Evolutionary conservation across 2,888 invertebrate genomes (phyloP).

Genomic region (Theretra japonica): DNA sequence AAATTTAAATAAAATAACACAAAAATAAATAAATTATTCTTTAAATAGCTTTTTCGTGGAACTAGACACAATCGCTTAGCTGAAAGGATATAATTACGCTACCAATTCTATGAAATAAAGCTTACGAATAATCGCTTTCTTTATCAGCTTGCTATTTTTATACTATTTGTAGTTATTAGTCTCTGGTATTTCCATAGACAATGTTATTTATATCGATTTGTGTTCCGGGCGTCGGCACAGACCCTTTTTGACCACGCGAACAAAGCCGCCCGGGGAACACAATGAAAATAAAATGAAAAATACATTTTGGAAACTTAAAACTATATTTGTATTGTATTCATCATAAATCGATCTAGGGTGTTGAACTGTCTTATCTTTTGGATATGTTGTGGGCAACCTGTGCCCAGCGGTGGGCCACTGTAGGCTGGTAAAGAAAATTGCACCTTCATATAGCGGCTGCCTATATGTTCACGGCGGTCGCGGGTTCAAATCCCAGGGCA

Average conservation of each 20-base stretch:
- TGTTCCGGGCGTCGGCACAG: constrained; percentile 12
- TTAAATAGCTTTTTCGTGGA: not conserved
- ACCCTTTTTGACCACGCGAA: constrained; percentile 24
- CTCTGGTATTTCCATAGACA: not conserved
- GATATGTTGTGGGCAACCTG: too few species aligned
- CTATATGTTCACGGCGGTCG: too few species aligned
- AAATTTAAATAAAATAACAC: too few species aligned
- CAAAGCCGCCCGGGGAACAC: not conserved
- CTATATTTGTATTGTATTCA: not conserved
- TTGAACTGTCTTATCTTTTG: too few species aligned
- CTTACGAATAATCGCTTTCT: not conserved
- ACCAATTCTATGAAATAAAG: not conserved
- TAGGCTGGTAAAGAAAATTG: too few species aligned
- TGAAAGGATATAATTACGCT: not conserved
- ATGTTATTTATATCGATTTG: constrained; percentile 13
- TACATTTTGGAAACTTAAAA: not conserved
- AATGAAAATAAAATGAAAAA: constrained; percentile 10
- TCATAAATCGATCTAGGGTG: not conserved
- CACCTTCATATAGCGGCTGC: too few species aligned
- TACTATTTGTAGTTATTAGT: not conserved
- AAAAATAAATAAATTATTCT: too few species aligned
- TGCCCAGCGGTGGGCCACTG: too few species aligned
- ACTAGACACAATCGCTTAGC: not conserved
- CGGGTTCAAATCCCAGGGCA: too few species aligned
- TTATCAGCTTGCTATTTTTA: not conserved